Base-by-base conservation (phyloP, 1,140 invertebrate species). In the Calosoma granatense region DNA sequence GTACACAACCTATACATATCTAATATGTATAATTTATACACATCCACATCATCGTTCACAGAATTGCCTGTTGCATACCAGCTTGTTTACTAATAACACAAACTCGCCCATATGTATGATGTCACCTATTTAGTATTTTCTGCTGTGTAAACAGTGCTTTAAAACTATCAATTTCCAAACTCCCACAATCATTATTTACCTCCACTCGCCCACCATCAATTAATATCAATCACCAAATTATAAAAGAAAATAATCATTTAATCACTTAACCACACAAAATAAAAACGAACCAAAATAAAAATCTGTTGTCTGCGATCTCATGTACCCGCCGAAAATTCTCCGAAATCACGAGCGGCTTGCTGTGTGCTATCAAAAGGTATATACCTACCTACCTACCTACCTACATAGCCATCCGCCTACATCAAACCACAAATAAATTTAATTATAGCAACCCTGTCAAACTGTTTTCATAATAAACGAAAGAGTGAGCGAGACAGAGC, bases 1-100 rank as follows among this genome's bases (percentile, higher is more conserved):
- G 78, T 74, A 58, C 54, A 43, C 14, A 30, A 30, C 15, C 41
- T 47, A 11, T 47, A 17, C 17, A 47, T 47, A 17, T 47, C 14
- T 30, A 30, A 30, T n/a, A n/a, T n/a, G n/a, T n/a, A n/a, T n/a
- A n/a, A n/a, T n/a, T n/a, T n/a, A n/a, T n/a, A n/a, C n/a, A n/a
- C n/a, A n/a, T n/a, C n/a, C n/a, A n/a, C n/a, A n/a, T n/a, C n/a
- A n/a, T n/a, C n/a, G n/a, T n/a, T n/a, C n/a, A n/a, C n/a, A n/a
- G n/a, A n/a, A n/a, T n/a, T n/a, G n/a, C n/a, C n/a, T n/a, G n/a
- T n/a, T n/a, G n/a, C n/a, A n/a, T n/a, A n/a, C n/a, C n/a, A n/a
- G n/a, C n/a, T n/a, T n/a, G n/a, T n/a, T n/a, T n/a, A n/a, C n/a
- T n/a, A n/a, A n/a, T n/a, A n/a, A n/a, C n/a, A n/a, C n/a, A n/a